Evolutionary conservation across 2,797 vertebrate genomes (phyloP), one percentile per base, ranked within the genome.

Genomic region (Galagoides demidoff): DNA sequence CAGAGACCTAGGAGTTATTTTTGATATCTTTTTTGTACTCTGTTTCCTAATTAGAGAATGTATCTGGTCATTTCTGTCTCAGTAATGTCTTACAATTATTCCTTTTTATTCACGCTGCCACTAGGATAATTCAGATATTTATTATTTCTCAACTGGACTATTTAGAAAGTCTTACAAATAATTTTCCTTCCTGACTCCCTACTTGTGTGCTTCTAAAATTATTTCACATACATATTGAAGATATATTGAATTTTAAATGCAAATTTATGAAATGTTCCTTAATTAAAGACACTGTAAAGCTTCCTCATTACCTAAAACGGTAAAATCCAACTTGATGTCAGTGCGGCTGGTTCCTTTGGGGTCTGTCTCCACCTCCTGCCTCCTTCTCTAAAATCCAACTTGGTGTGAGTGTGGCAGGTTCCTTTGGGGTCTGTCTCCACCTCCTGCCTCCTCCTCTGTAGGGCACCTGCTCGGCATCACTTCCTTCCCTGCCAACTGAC

Each of bases 131-230:
- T 87, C 68, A 49, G 20, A 29, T 59, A 49, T 20, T 82, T 27
- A 52, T 16, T 74, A 8, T 86, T 5, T 91, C 31, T 90, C 85
- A 31, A 45, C 23, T 86, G 25, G 3, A 90, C 8, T 52, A 7
- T 66, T 74, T 68, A 23, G 14, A 29, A 89, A 76, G 25, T 87
- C 34, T 86, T 16, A n/a, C 52, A 61, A 31, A 57, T 73, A 29
- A 68, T 66, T 63, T 74, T 95, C 29, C 57, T 92, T 95, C 29
- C 57, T 92, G 34, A 5, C 13, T 34, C 25, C 34, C 4, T 68
- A 63, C 59, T 90, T 55, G 9, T 61, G 25, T 90, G n/a, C 34
- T 94, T 94, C 71, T 87, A 68, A 87, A 87, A 34, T 86, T 78
- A 77, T 82, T n/a, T 34, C n/a, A 90, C 17, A 77, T 34, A 55